Base-by-base conservation (phyloP, 2,113 vertebrate species). In the Xiphorhynchus elegans region DNA sequence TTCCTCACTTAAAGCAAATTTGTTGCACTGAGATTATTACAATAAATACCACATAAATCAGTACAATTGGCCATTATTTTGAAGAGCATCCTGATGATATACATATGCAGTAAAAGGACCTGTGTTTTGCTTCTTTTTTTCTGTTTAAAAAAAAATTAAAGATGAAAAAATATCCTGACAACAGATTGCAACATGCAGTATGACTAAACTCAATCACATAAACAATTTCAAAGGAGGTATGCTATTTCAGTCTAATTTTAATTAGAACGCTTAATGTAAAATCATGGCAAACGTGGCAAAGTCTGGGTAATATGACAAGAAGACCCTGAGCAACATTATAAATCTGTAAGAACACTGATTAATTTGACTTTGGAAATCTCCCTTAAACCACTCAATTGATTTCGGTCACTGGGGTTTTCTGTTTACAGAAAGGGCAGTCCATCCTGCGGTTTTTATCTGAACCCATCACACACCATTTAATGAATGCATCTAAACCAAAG, bases 291-390 rank as follows among this genome's bases (percentile, higher is more conserved):
- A 96, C 94, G 87, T 64, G 87, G 77, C 80, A 90, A 80, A 92
- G 64, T 81, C 80, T 82, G 62, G 31, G 72, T 93, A 70, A 80
- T 28, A 56, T 72, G 95, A 92, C 80, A 95, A 95, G 93, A 93
- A 88, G 76, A 95, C 96, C 93, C 75, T 94, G 94, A 97, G 94
- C 91, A 95, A 90, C 84, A 46, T 46, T 33, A 76, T n/a, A 47
- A 67, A 69, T 91, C 87, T 74, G 37, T 87, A 84, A 96, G 93
- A 97, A 97, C 95, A 97, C 95, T 94, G 83, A 67, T 95, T 73
- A 87, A 81, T 96, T 95, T 75, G 72, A 92, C 96, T 97, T 80
- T 89, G 90, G 89, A 94, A 75, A 78, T 91, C 83, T 84, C 85
- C 60, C 94, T 96, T 91, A 84, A 84, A 76, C 93, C 94, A 84